Conservation (phyloP, 2,888 invertebrate species). For the Junonia oenone region DNA sequence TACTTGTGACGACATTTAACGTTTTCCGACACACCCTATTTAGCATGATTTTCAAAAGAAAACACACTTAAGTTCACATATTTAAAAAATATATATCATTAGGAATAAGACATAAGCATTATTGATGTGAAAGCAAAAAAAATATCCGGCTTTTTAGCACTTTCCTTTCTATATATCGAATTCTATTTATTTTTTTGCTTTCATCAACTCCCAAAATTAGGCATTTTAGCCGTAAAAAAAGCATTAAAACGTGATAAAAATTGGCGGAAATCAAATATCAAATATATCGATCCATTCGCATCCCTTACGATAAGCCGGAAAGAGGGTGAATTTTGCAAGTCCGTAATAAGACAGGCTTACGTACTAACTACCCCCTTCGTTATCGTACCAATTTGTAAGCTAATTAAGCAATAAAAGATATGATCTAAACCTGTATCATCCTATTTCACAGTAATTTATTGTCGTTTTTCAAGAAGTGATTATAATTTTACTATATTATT, state of each 20-base stretch:
- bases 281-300: slow-evolving; percentile 15
- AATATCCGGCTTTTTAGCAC: too few relatives aligned
- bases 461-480: too few relatives aligned
- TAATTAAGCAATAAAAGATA: too few relatives aligned
- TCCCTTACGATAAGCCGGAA: slow-evolving; percentile 5
- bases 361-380: background rate
- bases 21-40: slow-evolving; percentile 25
- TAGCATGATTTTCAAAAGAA: slow-evolving; percentile 10
- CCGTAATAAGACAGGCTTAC: background rate
- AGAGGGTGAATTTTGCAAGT: slow-evolving; percentile 12
- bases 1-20: slow-evolving; percentile 22
- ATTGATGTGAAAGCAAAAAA: background rate
- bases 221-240: too few relatives aligned
- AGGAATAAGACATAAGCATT: background rate
- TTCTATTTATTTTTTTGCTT: too few relatives aligned
- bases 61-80: background rate
- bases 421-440: too few relatives aligned
- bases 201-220: too few relatives aligned
- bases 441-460: too few relatives aligned
- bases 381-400: background rate
- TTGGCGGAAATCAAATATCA: background rate
- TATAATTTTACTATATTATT: too few relatives aligned
- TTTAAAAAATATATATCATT: background rate
- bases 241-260: background rate
- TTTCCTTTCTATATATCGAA: too few relatives aligned